Evolutionary conservation across 2,113 vertebrate species (phyloP), one percentile per base, ranked within the genome.

Genomic region (Todiramphus chloris): DNA sequence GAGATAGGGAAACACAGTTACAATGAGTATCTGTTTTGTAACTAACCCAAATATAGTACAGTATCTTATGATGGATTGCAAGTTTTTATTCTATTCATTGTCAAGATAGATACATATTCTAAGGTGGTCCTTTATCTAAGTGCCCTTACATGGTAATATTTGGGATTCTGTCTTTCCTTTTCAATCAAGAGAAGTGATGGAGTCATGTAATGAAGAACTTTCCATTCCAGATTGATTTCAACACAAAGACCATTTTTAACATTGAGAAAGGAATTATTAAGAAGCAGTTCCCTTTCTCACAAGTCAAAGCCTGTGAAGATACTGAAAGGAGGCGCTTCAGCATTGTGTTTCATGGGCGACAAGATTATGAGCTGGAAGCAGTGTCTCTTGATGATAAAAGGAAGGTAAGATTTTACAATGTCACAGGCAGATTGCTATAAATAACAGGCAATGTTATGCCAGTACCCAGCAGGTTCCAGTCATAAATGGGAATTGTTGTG

Each of bases 191-290:
- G 23, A 48, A 80, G 58, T 2, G 6, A 6, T 1, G 14, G 19
- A 64, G 18, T 23, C 11, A 48, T 27, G 20, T 70, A 75, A 41
- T 7, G 48, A 76, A 50, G 63, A 55, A 72, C 27, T 92, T 92
- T 62, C 93, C 86, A 2, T 96, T 96, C 67, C 92, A 98, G 98
- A 98, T 98, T 15, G 97, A 98, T 96, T 98, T 98, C 96, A 98
- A 97, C 30, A 80, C 84, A 85, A 98, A 98, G 94, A 96, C 97
- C 94, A 82, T 98, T 94, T 99, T 98, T 94, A 98, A 98, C 92
- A 98, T 98, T 1, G 98, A 98, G 94, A 99, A 98, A 79, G 98
- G 98, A 46, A 99, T 95, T 7, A 74, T 99, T 21, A 98, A 98
- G 93, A 97, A 98, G 13, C 98, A 98, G 76, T 98, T 98, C 83